These are phyloP conservation scores for Drosophila paramelanica DNA, from an alignment of 2,888 invertebrate species.

Conservation along the genomic window DNA sequence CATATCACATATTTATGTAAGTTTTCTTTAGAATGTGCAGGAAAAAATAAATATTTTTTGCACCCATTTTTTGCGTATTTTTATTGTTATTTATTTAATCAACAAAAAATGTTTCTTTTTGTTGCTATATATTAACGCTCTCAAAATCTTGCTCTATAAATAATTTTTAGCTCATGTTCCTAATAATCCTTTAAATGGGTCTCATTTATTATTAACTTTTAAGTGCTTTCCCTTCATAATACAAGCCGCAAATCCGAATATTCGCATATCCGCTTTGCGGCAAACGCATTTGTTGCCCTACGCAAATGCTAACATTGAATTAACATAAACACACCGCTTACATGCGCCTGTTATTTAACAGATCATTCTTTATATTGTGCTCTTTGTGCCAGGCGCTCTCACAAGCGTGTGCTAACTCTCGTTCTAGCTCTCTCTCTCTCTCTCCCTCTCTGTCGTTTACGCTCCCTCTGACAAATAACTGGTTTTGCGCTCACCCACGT, in stretches of 20 bases:
- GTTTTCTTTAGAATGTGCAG: no score
- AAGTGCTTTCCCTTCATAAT: background rate
- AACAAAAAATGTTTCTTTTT: no score
- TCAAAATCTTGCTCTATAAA: no score
- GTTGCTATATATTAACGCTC: no score
- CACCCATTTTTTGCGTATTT: no score
- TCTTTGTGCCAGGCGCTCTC: conserved; percentile 4
- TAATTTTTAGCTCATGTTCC: no score
- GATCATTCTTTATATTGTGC: conserved; percentile 8
- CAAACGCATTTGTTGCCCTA: conserved; percentile 13
- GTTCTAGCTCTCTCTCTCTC: conserved; percentile 1
- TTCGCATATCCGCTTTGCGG: background rate
- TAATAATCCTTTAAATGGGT: no score
- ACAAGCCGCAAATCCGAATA: background rate
- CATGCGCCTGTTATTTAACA: conserved; percentile 32
- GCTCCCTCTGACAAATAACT: conserved; percentile 8
- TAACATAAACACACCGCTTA: conserved; percentile 17
- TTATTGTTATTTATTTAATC: no score
- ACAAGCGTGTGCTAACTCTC: background rate
- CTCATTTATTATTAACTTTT: background rate
- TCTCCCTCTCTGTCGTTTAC: no score
- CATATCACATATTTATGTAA: no score
- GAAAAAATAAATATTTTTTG: no score
- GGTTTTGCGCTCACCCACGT: conserved; percentile 46
- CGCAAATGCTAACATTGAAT: conserved; percentile 9